A percentile compares a stretch with the other conserved stretches of the same genome.
These are phyloP conservation scores for Hermetia illucens DNA, from an alignment of 1,140 invertebrate species.

Conservation along the genomic window DNA sequence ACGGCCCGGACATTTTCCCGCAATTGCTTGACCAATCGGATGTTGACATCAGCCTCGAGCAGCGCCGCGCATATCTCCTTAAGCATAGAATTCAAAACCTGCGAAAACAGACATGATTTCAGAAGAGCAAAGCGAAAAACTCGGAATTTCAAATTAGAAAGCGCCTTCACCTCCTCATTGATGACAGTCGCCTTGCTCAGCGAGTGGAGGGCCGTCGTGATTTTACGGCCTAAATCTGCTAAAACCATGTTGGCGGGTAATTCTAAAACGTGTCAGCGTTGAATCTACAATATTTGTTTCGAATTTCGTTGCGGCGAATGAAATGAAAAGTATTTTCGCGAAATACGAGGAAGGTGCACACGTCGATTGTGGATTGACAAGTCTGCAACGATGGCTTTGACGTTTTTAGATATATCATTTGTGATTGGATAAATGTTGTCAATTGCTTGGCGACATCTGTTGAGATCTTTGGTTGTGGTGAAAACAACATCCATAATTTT, in stretches of 20 bases:
- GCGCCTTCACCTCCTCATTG: slow-evolving; percentile 78
- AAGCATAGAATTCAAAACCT: slow-evolving; percentile 97
- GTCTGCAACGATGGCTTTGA: too few relatives aligned
- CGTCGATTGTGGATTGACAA: too few relatives aligned
- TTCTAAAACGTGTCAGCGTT: too few relatives aligned
- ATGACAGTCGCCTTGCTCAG: slow-evolving; percentile 97
- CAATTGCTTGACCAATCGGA: slow-evolving; percentile 88
- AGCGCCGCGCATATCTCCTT: slow-evolving; percentile 97
- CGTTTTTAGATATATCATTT: too few relatives aligned
- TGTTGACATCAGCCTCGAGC: slow-evolving; percentile 98
- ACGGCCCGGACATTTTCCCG: slow-evolving; percentile 96
- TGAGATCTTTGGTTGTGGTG: too few relatives aligned
- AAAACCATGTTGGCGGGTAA: slow-evolving; percentile 99
- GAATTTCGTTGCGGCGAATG: too few relatives aligned
- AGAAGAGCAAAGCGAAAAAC: slow-evolving; percentile 4
- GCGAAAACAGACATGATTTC: slow-evolving; percentile 16
- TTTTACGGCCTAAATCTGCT: slow-evolving; percentile 98
- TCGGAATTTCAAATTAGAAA: slow-evolving; percentile 1
- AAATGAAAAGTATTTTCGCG: too few relatives aligned
- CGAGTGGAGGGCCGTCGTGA: slow-evolving; percentile 93
- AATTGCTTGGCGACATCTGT: too few relatives aligned
- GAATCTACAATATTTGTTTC: too few relatives aligned
- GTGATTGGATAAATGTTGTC: too few relatives aligned
- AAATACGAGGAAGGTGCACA: too few relatives aligned
- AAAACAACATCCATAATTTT: too few relatives aligned